Conservation (phyloP, 2,888 invertebrate genomes). For the Polymixis flavicincta region DNA sequence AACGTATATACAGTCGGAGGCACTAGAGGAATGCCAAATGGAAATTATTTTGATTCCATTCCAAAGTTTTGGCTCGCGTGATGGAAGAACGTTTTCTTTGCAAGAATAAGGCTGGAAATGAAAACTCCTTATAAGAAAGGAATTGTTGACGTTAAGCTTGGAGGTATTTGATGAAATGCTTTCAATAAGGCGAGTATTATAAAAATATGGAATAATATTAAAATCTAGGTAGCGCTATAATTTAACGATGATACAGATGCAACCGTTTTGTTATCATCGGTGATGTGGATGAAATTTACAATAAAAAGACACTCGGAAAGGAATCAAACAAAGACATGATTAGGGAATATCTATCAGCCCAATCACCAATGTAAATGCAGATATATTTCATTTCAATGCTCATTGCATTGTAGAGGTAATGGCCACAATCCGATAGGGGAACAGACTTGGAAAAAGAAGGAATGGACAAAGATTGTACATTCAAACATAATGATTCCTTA, state of each 20-base stretch:
- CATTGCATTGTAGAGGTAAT: neutral
- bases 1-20: conserved; percentile 30
- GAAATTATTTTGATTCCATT: conserved; percentile 59
- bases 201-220: neutral
- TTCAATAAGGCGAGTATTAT: neutral
- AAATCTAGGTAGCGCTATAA: neutral
- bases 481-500: neutral
- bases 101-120: conserved; percentile 19
- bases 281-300: neutral
- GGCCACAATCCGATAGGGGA: no score
- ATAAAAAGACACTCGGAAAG: neutral
- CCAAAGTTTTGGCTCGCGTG: conserved; percentile 60
- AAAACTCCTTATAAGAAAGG: conserved; percentile 28
- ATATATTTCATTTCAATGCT: neutral
- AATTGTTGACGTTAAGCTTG: conserved; percentile 22
- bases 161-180: conserved; percentile 29
- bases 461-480: conserved; percentile 3
- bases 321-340: neutral
- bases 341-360: neutral
- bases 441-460: neutral
- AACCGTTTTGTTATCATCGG: neutral
- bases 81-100: conserved; percentile 44
- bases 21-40: conserved; percentile 48
- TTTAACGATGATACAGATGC: neutral
- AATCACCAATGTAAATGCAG: neutral